Evolutionary conservation across 1,140 invertebrate species (phyloP).

Genomic region (Drosophila persimilis): DNA sequence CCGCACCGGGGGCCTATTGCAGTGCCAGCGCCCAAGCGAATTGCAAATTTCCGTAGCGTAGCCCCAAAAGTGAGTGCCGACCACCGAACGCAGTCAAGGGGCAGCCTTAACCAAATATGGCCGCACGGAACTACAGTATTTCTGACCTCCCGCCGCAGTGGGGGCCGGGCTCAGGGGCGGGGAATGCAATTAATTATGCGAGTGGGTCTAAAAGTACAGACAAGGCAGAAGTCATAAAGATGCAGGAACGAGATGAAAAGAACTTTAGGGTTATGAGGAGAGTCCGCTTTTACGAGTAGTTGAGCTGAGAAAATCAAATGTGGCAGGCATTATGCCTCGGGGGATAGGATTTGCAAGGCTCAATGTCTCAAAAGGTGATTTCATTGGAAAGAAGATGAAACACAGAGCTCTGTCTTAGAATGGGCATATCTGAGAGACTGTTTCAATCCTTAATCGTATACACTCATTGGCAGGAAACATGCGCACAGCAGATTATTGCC

Average conservation of each 20-base stretch:
- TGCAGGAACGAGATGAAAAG: slow-evolving; percentile 16
- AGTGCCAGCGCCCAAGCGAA: slow-evolving; percentile 44
- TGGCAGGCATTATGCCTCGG: slow-evolving; percentile 38
- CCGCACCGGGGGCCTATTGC: neutral
- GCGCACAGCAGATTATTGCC: too few relatives aligned
- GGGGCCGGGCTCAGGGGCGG: slow-evolving; percentile 14
- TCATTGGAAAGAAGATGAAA: neutral
- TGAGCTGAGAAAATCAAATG: slow-evolving; percentile 34
- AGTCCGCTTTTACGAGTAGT: slow-evolving; percentile 20
- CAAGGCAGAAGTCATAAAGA: slow-evolving; percentile 37
- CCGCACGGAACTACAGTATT: slow-evolving; percentile 40
- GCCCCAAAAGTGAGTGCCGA: slow-evolving; percentile 47
- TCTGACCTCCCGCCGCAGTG: slow-evolving; percentile 26
- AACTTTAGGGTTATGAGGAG: slow-evolving; percentile 16
- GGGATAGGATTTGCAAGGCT: neutral
- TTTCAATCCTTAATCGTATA: too few relatives aligned
- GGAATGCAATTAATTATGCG: slow-evolving; percentile 47
- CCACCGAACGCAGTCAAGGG: slow-evolving; percentile 45
- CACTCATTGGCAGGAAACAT: too few relatives aligned
- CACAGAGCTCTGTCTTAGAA: too few relatives aligned
- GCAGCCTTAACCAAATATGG: slow-evolving; percentile 43
- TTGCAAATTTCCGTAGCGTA: slow-evolving; percentile 73
- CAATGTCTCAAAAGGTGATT: neutral
- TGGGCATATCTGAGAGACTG: too few relatives aligned
- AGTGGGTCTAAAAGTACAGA: slow-evolving; percentile 7